phyloP scores from a whole-genome alignment of 2,888 invertebrate species.

The Tenthredo distinguenda region DNA sequence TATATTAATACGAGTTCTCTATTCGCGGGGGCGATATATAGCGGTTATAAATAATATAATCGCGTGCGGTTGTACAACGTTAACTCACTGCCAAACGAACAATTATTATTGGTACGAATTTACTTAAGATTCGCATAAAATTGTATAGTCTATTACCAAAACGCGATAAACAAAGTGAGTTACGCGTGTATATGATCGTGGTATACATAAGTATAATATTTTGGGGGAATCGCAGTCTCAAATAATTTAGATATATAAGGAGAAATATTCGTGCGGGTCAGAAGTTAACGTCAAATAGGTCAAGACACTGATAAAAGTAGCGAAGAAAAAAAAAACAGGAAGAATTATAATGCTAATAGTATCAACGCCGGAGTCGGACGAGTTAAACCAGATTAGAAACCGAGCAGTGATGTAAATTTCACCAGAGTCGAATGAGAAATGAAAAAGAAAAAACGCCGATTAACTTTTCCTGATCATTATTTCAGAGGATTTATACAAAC shows the following conservation, averaged over 20 bases:
- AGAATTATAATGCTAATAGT: neutral
- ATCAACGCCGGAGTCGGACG: neutral
- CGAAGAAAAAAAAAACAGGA: neutral
- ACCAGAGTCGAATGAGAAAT: neutral
- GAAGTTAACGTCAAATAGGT: constrained; percentile 3
- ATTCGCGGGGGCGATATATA: too few relatives aligned
- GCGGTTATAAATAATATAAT: too few relatives aligned
- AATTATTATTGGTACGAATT: neutral
- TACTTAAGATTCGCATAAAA: neutral
- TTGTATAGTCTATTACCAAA: neutral
- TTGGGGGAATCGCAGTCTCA: neutral
- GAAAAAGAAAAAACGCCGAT: neutral
- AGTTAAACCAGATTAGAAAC: neutral
- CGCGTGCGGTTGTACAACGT: too few relatives aligned
- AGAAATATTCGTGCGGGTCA: constrained; percentile 19
- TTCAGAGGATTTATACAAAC: neutral
- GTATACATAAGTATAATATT: neutral
- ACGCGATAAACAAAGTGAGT: neutral
- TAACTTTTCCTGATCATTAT: neutral
- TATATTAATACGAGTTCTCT: too few relatives aligned
- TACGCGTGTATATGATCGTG: neutral
- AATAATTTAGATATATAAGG: neutral
- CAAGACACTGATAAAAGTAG: neutral
- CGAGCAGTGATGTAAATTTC: neutral
- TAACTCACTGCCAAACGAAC: neutral